Evolutionary conservation across 2,113 vertebrate genomes (phyloP).

Genomic region (Python bivittatus): DNA sequence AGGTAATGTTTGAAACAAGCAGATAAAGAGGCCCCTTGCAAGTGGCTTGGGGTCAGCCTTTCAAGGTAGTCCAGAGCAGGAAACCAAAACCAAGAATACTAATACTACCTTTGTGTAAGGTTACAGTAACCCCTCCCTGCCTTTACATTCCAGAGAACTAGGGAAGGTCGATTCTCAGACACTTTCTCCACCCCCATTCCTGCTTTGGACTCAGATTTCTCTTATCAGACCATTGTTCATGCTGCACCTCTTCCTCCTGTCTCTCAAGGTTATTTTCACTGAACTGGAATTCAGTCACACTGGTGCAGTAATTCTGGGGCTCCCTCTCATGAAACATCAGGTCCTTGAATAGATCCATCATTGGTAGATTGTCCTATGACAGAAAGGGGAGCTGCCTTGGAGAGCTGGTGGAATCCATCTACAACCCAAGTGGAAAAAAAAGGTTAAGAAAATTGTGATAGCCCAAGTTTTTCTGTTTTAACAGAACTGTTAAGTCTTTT

Average conservation of each 20-base stretch:
- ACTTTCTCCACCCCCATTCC: background rate
- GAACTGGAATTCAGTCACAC: background rate
- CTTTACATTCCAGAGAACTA: background rate
- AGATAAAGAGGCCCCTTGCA: background rate
- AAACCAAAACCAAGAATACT: background rate
- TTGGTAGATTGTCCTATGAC: background rate
- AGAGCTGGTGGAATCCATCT: background rate
- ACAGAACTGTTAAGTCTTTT: background rate
- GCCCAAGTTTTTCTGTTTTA: background rate
- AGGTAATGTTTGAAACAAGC: conserved; percentile 76
- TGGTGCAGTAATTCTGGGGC: background rate
- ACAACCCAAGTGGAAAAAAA: background rate
- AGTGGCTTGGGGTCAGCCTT: background rate
- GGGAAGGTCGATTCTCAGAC: background rate
- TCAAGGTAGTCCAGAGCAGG: background rate
- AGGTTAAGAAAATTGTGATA: background rate
- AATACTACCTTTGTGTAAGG: background rate
- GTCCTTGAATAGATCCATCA: background rate
- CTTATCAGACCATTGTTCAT: background rate
- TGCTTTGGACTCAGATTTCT: background rate
- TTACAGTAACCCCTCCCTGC: background rate
- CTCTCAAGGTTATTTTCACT: background rate
- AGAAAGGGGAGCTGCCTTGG: background rate
- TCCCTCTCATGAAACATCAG: background rate
- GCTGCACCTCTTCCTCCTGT: background rate